Evolutionary conservation across 2,113 vertebrate species (phyloP).

Genomic region (Protobothrops mucrosquamatus): DNA sequence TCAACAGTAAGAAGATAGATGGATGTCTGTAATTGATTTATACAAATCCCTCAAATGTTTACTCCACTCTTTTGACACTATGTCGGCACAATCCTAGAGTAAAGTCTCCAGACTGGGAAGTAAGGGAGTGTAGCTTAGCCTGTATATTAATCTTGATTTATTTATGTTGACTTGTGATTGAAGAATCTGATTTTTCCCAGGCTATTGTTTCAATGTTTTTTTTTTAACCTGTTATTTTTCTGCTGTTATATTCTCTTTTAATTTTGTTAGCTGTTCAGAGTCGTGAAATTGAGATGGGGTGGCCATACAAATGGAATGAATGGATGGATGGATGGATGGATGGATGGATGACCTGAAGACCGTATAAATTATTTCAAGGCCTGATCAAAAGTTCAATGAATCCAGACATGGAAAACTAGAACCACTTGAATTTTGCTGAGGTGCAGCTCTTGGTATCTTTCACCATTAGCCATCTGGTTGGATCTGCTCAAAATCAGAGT

Average conservation of each 20-base stretch:
- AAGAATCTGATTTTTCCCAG: not conserved
- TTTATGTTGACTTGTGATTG: not conserved
- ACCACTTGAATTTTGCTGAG: not conserved
- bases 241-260: not conserved
- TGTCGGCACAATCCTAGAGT: not conserved
- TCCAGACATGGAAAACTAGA: not conserved
- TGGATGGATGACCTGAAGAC: not conserved
- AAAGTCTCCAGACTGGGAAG: not conserved
- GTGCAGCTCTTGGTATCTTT: not conserved
- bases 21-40: not conserved
- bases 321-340: no score
- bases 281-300: not conserved
- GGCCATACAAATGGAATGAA: not conserved
- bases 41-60: not conserved
- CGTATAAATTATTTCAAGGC: not conserved
- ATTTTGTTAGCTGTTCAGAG: not conserved
- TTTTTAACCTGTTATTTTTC: not conserved
- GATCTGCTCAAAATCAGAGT: not conserved
- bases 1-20: not conserved
- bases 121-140: not conserved
- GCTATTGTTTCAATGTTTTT: not conserved
- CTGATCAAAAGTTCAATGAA: not conserved
- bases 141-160: not conserved
- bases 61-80: not conserved
- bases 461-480: not conserved